Conservation (phyloP, 2,888 invertebrate genomes). For the Microplitis deprimator region DNA sequence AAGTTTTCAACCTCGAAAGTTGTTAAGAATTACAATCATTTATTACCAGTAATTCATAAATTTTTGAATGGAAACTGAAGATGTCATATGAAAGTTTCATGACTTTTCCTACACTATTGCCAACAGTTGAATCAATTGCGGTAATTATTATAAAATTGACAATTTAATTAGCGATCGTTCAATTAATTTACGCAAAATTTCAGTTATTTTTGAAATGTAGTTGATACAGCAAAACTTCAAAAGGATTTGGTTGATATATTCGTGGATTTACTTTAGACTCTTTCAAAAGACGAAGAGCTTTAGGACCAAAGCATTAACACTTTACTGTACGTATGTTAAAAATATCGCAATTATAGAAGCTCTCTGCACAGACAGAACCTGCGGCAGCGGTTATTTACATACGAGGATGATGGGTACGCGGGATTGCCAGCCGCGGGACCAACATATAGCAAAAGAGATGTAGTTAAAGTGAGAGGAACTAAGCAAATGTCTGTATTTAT, state of each 20-base stretch:
- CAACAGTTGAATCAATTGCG: too few species aligned
- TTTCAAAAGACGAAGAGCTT: slow-evolving; percentile 1
- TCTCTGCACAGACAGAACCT: slow-evolving; percentile 55
- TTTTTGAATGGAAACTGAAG: too few species aligned
- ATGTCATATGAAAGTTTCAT: too few species aligned
- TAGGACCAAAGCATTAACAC: slow-evolving; percentile 46
- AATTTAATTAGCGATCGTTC: too few species aligned
- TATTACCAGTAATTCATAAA: too few species aligned
- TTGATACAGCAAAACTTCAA: background rate
- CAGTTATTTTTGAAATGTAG: background rate
- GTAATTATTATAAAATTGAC: too few species aligned
- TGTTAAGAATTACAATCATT: too few species aligned
- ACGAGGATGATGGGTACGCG: slow-evolving; percentile 60
- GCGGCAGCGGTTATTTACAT: slow-evolving; percentile 66
- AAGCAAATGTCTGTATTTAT: slow-evolving; percentile 44
- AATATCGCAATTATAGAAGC: slow-evolving; percentile 60
- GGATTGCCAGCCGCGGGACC: slow-evolving; percentile 47
- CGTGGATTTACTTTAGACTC: background rate
- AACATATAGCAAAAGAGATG: background rate
- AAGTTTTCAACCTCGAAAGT: too few species aligned
- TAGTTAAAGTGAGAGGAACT: slow-evolving; percentile 26
- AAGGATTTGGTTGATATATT: background rate
- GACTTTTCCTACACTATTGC: too few species aligned
- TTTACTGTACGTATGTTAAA: slow-evolving; percentile 49
- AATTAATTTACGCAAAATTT: background rate